Conservation (phyloP, 2,888 invertebrate genomes). For the Tetragonula carbonaria region DNA sequence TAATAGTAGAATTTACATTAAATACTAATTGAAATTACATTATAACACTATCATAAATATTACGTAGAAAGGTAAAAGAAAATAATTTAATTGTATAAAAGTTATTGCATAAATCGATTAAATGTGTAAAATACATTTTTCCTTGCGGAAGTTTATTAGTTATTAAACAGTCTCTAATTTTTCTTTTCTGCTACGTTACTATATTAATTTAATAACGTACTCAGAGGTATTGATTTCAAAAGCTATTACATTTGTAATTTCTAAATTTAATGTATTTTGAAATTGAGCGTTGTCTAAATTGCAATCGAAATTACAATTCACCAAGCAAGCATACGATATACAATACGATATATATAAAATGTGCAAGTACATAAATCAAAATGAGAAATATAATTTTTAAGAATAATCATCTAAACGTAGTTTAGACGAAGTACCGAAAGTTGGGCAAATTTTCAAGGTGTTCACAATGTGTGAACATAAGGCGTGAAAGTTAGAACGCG, state of each 20-base stretch:
- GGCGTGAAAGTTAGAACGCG: neutral
- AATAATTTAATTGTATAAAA: constrained; percentile 4
- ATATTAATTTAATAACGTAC: neutral
- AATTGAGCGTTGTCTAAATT: neutral
- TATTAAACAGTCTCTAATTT: neutral
- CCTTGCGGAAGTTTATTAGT: constrained; percentile 8
- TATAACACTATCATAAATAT: neutral
- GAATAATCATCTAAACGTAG: neutral
- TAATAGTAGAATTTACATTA: neutral
- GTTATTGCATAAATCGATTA: neutral
- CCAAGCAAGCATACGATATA: neutral
- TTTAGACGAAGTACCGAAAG: neutral
- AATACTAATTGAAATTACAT: constrained; percentile 1
- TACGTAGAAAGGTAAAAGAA: constrained; percentile 3
- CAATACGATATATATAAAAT: neutral
- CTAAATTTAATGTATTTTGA: neutral
- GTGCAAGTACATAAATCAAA: neutral
- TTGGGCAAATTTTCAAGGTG: neutral
- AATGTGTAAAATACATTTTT: constrained; percentile 13
- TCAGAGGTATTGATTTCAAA: neutral
- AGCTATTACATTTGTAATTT: neutral
- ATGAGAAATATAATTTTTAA: neutral
- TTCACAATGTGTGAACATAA: too few species aligned
- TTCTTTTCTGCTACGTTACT: neutral
- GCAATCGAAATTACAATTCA: neutral